Evolutionary conservation across 2,113 vertebrate genomes (phyloP), one percentile per base, ranked within the genome.

Genomic region (Donacobius atricapilla): DNA sequence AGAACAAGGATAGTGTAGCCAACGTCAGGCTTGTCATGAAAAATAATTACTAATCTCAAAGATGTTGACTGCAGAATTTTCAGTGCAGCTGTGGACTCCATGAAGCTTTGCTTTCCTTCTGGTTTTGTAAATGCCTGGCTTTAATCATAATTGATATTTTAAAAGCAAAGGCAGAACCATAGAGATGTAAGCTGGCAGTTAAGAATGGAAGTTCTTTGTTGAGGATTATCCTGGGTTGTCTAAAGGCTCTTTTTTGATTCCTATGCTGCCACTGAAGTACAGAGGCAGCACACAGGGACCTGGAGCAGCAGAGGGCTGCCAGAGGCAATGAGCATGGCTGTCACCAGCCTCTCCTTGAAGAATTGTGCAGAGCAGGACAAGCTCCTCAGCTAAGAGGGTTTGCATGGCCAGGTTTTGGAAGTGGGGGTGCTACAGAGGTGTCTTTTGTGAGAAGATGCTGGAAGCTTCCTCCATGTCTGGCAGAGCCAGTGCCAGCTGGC

Each of bases 111-210:
- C 23, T 89, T 82, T 65, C 15, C 18, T 86, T 87, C 51, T 82
- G 18, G 30, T 66, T 94, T 92, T 87, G 33, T 64, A 90, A 90
- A 61, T 78, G 40, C 10, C n/a, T 80, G 51, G 27, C 44, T 94
- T 88, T 88, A 83, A 73, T 77, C 13, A 56, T 83, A 60, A 77
- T 7, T 83, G 56, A 17, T 61, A 27, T 57, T 83, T 76, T 12
- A n/a, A 85, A 92, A 83, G 42, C 14, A 69, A 70, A 91, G 17
- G 10, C 21, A 40, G 45, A 65, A 18, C 17, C n/a, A 19, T 4
- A 53, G 80, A 72, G 39, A 54, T 1, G 4, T 5, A 48, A 88
- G 14, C 58, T 84, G 54, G 33, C 35, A 78, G 50, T 53, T 53
- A 63, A 66, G 20, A 77, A 48, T 42, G 23, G 14, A 80, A 73